phyloP scores from a whole-genome alignment of 2,797 vertebrate genomes.

The Notolepis coatsorum region DNA sequence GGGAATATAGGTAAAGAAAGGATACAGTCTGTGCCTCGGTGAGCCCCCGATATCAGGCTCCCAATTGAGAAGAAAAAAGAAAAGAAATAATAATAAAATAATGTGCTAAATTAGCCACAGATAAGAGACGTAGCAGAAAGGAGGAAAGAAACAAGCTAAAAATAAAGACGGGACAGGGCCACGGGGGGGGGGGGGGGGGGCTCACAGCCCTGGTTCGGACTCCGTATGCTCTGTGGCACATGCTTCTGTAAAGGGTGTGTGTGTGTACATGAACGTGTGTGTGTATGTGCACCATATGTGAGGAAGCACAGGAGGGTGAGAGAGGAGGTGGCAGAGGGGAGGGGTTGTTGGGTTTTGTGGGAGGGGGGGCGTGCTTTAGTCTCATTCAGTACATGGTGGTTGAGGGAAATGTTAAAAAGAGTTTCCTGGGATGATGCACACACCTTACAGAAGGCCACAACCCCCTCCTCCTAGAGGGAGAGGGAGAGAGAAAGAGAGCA shows the following conservation, averaged over 20 bases:
- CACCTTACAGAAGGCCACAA: constrained; percentile 99
- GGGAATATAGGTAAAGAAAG: constrained; percentile 43
- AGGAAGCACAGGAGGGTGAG: constrained; percentile 37
- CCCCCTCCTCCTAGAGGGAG: constrained; percentile 95
- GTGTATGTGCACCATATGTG: constrained; percentile 36
- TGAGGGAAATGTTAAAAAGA: constrained; percentile 64
- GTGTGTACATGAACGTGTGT: no score
- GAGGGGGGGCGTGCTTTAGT: constrained; percentile 54
- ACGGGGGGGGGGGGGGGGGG: constrained; percentile 52
- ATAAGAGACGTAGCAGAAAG: constrained; percentile 38
- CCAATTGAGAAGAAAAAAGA: neutral
- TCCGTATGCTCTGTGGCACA: constrained; percentile 79
- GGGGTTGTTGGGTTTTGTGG: constrained; percentile 5
- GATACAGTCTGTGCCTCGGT: constrained; percentile 31
- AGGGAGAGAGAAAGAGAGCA: constrained; percentile 83
- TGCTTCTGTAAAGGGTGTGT: constrained; percentile 68
- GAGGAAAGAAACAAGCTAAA: constrained; percentile 48
- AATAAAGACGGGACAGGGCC: constrained; percentile 64
- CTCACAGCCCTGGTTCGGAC: constrained; percentile 67
- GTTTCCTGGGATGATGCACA: constrained; percentile 87
- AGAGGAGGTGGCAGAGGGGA: constrained; percentile 4
- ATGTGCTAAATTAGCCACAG: constrained; percentile 51
- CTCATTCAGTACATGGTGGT: constrained; percentile 64
- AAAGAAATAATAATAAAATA: constrained; percentile 28
- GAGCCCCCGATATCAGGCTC: constrained; percentile 12